Base-by-base conservation (phyloP, 2,888 invertebrate species). In the Hypsopygia costalis region DNA sequence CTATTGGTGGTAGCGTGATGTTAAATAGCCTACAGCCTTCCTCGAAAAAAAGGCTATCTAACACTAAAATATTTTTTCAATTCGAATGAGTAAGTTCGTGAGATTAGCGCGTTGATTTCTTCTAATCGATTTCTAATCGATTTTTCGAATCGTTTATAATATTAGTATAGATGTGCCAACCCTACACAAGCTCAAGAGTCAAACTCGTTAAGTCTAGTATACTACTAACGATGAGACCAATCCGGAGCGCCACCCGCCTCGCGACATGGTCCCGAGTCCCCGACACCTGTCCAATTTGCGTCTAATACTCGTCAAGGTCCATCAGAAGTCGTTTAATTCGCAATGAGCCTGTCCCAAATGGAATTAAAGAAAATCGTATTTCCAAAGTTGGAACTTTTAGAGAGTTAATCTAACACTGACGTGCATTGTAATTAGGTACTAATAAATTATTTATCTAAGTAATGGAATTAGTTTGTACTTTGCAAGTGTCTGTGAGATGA, bases 251-350 rank as follows among this genome's bases (percentile, higher is more conserved):
- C 20, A 20, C 30, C 1, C 30, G 3, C 10, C 9, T 5, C 11
- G 58, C 51, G 45, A 47, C 47, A 49, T 6, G 21, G 3, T 21
- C 49, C 49, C 58, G 58, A 60, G 16, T n/a, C 36, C 36, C 21
- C 36, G 77, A 72, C 77, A 79, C 73, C 77, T 77, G 80, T 79
- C 80, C 78, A 80, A 80, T 80, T 80, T 80, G 76, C 73, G 79
- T 79, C 79, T 71, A 59, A 63, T 62, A 63, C 55, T 66, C 64
- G 59, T 55, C 52, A 56, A 46, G 54, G 47, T 63, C 69, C 64
- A 63, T 55, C 56, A 54, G 53, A 62, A 58, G 54, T 53, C 59
- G 53, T 63, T 61, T 68, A 60, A 65, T 67, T 59, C 54, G 44
- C 52, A 60, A 68, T 65, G 58, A 62, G 41, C 39, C 44, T 8